A percentile compares a stretch with the other conserved stretches of the same genome.
These are phyloP conservation scores for Leptopterna dolabrata DNA, from an alignment of 2,888 invertebrate species.

Conservation along the genomic window DNA sequence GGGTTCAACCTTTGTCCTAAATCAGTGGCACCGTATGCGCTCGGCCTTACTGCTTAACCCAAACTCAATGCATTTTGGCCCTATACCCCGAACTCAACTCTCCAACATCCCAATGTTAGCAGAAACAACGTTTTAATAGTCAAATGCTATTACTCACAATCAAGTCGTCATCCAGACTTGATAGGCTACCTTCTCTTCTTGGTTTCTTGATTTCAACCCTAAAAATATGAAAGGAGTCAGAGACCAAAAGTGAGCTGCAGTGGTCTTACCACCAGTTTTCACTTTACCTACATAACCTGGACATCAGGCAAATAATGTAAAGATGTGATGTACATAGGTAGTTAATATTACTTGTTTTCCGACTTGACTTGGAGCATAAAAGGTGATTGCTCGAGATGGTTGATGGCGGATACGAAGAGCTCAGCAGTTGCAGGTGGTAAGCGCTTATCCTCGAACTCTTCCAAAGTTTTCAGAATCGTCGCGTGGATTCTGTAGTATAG, in stretches of 20 bases:
- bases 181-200: constrained; percentile 10
- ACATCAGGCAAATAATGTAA: not conserved
- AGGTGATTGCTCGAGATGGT: constrained; percentile 68
- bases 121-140: not conserved
- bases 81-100: too few relatives aligned
- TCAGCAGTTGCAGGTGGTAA: constrained; percentile 73
- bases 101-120: too few relatives aligned
- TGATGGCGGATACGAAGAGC: constrained; percentile 73
- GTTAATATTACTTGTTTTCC: constrained; percentile 46
- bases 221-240: not conserved
- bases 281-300: too few relatives aligned
- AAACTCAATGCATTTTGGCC: too few relatives aligned
- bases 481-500: constrained; percentile 81
- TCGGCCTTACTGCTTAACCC: too few relatives aligned
- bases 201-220: constrained; percentile 36
- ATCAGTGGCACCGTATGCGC: too few relatives aligned
- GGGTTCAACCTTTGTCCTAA: too few relatives aligned
- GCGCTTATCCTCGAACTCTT: constrained; percentile 79
- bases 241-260: not conserved
- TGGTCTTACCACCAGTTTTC: too few relatives aligned
- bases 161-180: constrained; percentile 29
- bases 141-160: not conserved
- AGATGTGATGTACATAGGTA: not conserved
- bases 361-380: constrained; percentile 67
- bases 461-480: constrained; percentile 87